phyloP scores from a whole-genome alignment of 2,113 vertebrate species.

The Rhegmatorhina hoffmannsi region DNA sequence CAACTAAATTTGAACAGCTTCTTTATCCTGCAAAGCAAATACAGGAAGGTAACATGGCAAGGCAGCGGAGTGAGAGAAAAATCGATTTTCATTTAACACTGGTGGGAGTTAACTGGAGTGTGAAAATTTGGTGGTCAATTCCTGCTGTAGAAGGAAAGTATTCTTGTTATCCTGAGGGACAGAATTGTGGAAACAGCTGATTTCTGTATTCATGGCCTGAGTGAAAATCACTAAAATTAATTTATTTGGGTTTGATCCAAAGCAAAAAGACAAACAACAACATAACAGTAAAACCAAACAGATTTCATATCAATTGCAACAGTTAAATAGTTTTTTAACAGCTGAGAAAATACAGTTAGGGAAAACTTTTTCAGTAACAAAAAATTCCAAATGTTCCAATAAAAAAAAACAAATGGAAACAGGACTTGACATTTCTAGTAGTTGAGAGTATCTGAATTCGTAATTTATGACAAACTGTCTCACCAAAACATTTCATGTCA shows the following conservation, averaged over 20 bases:
- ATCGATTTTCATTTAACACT: slow-evolving; percentile 26
- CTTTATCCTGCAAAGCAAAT: not conserved
- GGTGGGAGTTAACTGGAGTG: slow-evolving; percentile 1
- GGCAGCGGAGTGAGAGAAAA: not conserved
- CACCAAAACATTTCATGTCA: not conserved
- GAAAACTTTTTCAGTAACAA: not conserved
- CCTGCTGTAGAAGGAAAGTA: not conserved
- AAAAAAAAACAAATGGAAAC: not conserved
- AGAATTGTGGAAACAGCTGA: not conserved
- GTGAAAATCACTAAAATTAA: not conserved
- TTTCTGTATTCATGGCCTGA: not conserved
- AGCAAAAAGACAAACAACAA: not conserved
- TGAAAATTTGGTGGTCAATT: not conserved
- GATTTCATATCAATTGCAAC: not conserved
- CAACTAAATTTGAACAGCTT: not conserved
- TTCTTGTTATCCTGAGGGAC: not conserved
- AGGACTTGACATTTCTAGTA: not conserved
- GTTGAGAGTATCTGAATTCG: not conserved
- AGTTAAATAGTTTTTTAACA: not conserved
- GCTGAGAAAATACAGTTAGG: not conserved
- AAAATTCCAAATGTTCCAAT: not conserved
- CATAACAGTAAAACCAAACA: not conserved
- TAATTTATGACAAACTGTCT: not conserved
- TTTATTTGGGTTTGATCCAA: not conserved
- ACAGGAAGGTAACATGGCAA: not conserved